phyloP scores from a whole-genome alignment of 2,888 invertebrate genomes.

The Aleiodes leptofemur region DNA sequence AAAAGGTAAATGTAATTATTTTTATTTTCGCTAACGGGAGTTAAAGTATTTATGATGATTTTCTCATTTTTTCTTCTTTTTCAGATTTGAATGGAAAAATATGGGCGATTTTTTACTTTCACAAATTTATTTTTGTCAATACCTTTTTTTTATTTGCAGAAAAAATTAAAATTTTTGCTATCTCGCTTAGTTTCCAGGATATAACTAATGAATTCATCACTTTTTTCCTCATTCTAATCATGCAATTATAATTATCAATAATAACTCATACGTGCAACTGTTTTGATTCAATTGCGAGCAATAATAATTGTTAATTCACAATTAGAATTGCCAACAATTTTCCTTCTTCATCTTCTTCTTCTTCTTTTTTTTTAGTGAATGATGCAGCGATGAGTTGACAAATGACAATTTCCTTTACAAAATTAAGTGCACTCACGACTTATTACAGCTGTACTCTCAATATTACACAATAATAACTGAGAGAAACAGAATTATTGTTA shows the following conservation, averaged over 20 bases:
- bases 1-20: no score
- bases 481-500: constrained; percentile 52
- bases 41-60: no score
- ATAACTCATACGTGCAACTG: constrained; percentile 16
- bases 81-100: no score
- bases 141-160: no score
- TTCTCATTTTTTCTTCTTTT: no score
- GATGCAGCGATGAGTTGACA: constrained; percentile 27
- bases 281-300: constrained; percentile 6
- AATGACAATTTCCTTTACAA: constrained; percentile 24
- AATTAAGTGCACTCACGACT: constrained; percentile 33
- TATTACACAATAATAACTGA: constrained; percentile 57
- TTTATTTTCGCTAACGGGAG: no score
- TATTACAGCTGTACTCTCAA: constrained; percentile 16
- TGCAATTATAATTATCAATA: constrained; percentile 24
- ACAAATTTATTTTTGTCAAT: no score
- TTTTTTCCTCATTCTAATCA: background rate
- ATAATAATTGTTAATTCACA: background rate
- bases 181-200: no score
- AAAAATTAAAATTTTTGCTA: no score
- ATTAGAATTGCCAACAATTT: constrained; percentile 25
- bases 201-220: no score
- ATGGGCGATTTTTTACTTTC: no score
- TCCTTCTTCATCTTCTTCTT: no score
- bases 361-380: background rate